Evolutionary conservation across 2,797 vertebrate species (phyloP), one percentile per base, ranked within the genome.

Genomic region (Alca torda): DNA sequence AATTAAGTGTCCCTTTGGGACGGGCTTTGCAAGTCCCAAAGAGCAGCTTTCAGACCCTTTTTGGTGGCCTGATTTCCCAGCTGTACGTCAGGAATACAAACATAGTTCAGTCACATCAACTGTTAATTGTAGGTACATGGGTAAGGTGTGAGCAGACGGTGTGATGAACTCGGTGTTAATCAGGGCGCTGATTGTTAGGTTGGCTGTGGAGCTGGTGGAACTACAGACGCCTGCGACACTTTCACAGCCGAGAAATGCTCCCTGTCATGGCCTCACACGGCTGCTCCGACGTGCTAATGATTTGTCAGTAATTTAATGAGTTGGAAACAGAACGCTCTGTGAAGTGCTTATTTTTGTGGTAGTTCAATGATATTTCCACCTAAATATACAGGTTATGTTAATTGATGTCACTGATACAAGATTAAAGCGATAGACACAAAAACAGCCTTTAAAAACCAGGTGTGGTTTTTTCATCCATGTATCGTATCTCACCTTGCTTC

Each of bases 231-330:
- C 33, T 12, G 26, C 0, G 12, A 50, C 87, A 19, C 70, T 88
- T 94, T 94, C 82, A 65, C 86, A 93, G 84, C 84, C 2, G 13
- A 92, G 73, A 69, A 80, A 51, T 3, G 7, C 73, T 76, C 61
- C 89, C 63, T 69, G 61, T 30, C 37, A 12, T 51, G 0, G 19
- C 54, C 87, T 95, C 76, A 19, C 59, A 7, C 84, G 17, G 50
- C 60, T 72, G 75, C 84, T 68, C 56, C n/a, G 48, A 89, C 0
- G 39, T 96, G 96, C 89, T 96, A 93, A 96, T 96, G 93, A 88
- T 90, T 78, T 91, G 60, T 85, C 88, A 95, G 54, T 79, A 60
- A 43, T 60, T 90, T 93, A 87, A 94, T 78, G 94, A 91, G 84
- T 7, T 92, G 76, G 56, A 86, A 87, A 37, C 5, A 4, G 80